Conservation (phyloP, 2,797 vertebrate genomes). For the Falco naumanni region DNA sequence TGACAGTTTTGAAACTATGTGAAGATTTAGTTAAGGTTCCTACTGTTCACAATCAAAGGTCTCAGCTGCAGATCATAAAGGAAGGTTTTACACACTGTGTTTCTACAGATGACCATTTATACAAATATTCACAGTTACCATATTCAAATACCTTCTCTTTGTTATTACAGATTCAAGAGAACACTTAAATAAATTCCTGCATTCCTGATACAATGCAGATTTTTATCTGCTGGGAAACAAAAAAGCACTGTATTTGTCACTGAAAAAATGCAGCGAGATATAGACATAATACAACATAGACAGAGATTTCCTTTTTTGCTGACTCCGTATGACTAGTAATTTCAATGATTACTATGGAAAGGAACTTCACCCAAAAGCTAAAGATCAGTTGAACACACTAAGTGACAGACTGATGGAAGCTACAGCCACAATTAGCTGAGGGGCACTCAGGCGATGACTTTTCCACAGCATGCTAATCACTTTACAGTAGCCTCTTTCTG, state of each 20-base stretch:
- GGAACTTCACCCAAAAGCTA: neutral
- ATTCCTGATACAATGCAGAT: neutral
- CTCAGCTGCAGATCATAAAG: slow-evolving; percentile 59
- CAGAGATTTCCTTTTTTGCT: neutral
- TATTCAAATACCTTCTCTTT: slow-evolving; percentile 11
- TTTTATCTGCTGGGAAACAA: neutral
- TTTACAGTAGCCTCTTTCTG: neutral
- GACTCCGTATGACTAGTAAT: neutral
- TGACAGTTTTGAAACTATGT: slow-evolving; percentile 17
- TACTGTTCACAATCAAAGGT: slow-evolving; percentile 66
- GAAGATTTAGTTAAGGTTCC: slow-evolving; percentile 51
- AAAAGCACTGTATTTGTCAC: neutral
- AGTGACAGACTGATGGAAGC: neutral
- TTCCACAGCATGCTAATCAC: neutral
- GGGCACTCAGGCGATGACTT: neutral
- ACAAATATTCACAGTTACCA: slow-evolving; percentile 3
- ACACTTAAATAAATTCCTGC: neutral
- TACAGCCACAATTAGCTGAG: neutral
- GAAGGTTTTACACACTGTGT: neutral
- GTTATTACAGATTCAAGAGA: neutral
- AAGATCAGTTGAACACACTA: neutral
- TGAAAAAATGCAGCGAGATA: neutral
- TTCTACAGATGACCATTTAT: slow-evolving; percentile 40
- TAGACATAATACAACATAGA: neutral
- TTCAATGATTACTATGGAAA: neutral